These are phyloP conservation scores for Alligator mississippiensis DNA, from an alignment of 2,113 vertebrate genomes.

Conservation along the genomic window DNA sequence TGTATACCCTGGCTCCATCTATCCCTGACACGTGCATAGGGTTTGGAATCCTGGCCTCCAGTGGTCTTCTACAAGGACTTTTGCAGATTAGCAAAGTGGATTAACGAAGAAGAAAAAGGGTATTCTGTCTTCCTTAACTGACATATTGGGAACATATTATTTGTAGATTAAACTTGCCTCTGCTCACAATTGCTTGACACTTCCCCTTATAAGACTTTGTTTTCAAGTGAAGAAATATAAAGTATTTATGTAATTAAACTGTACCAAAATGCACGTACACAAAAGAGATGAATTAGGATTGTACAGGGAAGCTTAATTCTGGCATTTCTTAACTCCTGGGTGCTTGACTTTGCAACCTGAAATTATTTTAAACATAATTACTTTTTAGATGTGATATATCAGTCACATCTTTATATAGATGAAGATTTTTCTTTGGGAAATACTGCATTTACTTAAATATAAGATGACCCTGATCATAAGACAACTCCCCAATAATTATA, in stretches of 20 bases:
- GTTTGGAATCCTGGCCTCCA: not conserved
- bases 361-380: not conserved
- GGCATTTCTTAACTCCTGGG: not conserved
- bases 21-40: not conserved
- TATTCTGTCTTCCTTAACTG: not conserved
- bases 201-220: not conserved
- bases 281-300: not conserved
- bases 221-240: not conserved
- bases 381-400: not conserved
- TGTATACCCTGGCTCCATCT: not conserved
- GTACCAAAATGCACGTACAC: not conserved
- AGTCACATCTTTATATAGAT: not conserved
- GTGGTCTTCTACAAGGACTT: not conserved
- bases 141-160: not conserved
- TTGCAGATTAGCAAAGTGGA: not conserved
- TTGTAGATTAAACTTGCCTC: not conserved
- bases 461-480: no score
- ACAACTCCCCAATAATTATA: no score
- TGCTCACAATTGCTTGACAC: not conserved
- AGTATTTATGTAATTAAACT: not conserved
- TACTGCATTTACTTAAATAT: not conserved
- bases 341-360: not conserved
- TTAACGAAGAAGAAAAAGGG: not conserved
- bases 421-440: not conserved
- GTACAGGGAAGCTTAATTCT: not conserved